A percentile compares a stretch with the other conserved stretches of the same genome.
These are phyloP conservation scores for Enhydra lutris DNA, from an alignment of 2,113 vertebrate species.

Conservation along the genomic window DNA sequence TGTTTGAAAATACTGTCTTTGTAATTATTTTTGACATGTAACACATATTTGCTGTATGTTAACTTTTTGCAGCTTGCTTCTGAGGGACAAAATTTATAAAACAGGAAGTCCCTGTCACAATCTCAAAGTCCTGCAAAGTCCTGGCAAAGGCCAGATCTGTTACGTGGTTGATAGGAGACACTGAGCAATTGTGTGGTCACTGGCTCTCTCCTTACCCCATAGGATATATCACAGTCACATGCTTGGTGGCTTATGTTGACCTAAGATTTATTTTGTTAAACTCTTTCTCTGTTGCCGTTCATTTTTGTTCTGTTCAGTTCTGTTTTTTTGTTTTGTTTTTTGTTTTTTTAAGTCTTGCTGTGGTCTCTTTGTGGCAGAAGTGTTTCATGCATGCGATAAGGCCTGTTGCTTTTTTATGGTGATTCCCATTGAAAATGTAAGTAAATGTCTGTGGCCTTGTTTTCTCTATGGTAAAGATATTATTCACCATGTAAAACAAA, in stretches of 20 bases:
- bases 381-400: slow-evolving; percentile 86
- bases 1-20: slow-evolving; percentile 62
- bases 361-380: slow-evolving; percentile 87
- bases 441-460: slow-evolving; percentile 89
- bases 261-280: slow-evolving; percentile 66
- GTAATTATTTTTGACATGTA: slow-evolving; percentile 61
- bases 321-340: slow-evolving; percentile 49
- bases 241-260: slow-evolving; percentile 77
- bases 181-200: slow-evolving; percentile 30
- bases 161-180: background rate
- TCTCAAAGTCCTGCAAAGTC: slow-evolving; percentile 2
- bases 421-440: slow-evolving; percentile 87
- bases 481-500: slow-evolving; percentile 89
- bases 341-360: slow-evolving; percentile 79
- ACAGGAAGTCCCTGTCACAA: background rate
- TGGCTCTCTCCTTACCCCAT: slow-evolving; percentile 55
- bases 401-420: slow-evolving; percentile 87
- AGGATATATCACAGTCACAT: slow-evolving; percentile 11
- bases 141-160: background rate
- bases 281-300: slow-evolving; percentile 72
- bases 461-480: slow-evolving; percentile 84
- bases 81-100: background rate
- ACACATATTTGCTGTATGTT: slow-evolving; percentile 49
- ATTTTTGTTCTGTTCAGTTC: slow-evolving; percentile 65
- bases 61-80: slow-evolving; percentile 48